Percentiles rank a stretch among this genome's conserved stretches.
phyloP scores from a whole-genome alignment of 2,888 invertebrate species.

The Agrochola circellaris region DNA sequence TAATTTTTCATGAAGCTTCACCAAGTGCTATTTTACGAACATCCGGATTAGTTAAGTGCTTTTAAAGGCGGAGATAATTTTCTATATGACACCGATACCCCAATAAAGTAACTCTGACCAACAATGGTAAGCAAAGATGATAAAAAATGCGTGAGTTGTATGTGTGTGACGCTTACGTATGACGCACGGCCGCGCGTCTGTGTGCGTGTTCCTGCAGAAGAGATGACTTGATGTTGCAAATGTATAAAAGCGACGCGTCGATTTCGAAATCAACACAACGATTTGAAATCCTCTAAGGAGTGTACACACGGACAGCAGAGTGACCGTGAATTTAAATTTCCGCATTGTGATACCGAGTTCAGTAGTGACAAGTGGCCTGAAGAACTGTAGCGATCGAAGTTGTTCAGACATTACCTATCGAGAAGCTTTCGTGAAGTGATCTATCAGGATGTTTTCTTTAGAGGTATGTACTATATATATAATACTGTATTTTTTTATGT shows the following conservation, averaged over 20 bases:
- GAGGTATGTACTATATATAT: slow-evolving; percentile 73
- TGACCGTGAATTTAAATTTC: slow-evolving; percentile 83
- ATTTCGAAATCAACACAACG: slow-evolving; percentile 90
- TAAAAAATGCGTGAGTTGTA: slow-evolving; percentile 80
- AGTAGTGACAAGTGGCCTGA: slow-evolving; percentile 79
- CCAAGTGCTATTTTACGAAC: slow-evolving; percentile 67
- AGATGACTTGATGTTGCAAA: slow-evolving; percentile 88
- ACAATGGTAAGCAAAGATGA: slow-evolving; percentile 82
- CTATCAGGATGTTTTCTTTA: slow-evolving; percentile 80
- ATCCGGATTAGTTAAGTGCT: slow-evolving; percentile 71
- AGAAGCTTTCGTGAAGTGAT: slow-evolving; percentile 74
- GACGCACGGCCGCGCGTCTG: slow-evolving; percentile 71
- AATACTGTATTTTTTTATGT: neutral
- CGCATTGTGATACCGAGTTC: slow-evolving; percentile 81
- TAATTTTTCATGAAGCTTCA: slow-evolving; percentile 64
- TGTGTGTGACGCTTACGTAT: slow-evolving; percentile 74
- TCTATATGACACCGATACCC: slow-evolving; percentile 82
- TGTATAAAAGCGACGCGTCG: slow-evolving; percentile 89
- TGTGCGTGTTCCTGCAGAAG: slow-evolving; percentile 78
- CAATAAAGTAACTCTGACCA: slow-evolving; percentile 80
- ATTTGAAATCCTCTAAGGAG: slow-evolving; percentile 88
- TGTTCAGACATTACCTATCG: slow-evolving; percentile 59
- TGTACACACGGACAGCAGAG: slow-evolving; percentile 81
- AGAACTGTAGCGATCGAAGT: slow-evolving; percentile 74
- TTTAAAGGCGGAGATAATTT: slow-evolving; percentile 74